A percentile compares a stretch with the other conserved stretches of the same genome.
Conservation (phyloP, 2,888 invertebrate genomes). For the Cheilosia vernalis region DNA sequence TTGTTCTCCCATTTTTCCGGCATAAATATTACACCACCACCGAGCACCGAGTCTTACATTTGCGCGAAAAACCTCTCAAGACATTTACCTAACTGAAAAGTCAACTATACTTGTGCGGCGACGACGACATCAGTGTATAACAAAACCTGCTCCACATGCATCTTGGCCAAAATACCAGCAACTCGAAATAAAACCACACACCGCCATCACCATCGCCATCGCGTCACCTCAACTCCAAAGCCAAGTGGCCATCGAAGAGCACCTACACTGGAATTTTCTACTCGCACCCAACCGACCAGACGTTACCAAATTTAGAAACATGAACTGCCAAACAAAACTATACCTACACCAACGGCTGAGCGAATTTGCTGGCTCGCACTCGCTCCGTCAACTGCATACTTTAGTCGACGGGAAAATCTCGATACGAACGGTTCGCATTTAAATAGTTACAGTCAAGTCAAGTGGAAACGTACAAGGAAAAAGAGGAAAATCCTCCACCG, state of each 20-base stretch:
- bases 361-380: conserved; percentile 45
- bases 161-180: conserved; percentile 39
- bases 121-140: conserved; percentile 1
- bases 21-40: conserved; percentile 24
- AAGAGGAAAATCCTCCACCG: not conserved
- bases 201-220: conserved; percentile 1
- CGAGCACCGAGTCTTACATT: conserved; percentile 12
- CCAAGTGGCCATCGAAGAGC: conserved; percentile 63
- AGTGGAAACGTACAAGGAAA: not conserved
- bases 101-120: conserved; percentile 21
- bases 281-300: conserved; percentile 30
- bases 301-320: conserved; percentile 69
- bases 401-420: conserved; percentile 70
- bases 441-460: not conserved
- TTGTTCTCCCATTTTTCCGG: conserved; percentile 27
- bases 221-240: conserved; percentile 17
- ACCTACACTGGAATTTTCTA: conserved; percentile 65
- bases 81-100: conserved; percentile 1
- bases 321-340: conserved; percentile 15
- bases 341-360: conserved; percentile 7
- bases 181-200: not conserved
- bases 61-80: conserved; percentile 21
- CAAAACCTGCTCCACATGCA: conserved; percentile 51
- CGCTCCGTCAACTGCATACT: conserved; percentile 47
- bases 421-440: conserved; percentile 59